These are phyloP conservation scores for Corticium candelabrum DNA, from an alignment of 37 sponge, comb jelly and placozoan species.

Conservation along the genomic window DNA sequence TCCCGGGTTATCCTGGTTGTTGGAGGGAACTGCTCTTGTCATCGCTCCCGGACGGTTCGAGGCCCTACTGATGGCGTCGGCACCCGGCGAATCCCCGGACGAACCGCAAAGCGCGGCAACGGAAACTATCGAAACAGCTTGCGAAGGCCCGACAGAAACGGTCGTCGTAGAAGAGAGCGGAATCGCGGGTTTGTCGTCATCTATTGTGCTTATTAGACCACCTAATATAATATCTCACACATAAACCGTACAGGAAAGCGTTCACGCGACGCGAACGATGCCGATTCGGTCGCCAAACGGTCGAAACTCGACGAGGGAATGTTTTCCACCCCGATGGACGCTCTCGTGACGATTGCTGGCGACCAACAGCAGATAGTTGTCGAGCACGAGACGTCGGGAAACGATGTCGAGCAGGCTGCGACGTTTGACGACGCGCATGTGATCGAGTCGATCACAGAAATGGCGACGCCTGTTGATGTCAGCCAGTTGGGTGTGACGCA, in stretches of 20 bases:
- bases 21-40: not conserved
- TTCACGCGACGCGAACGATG: not conserved
- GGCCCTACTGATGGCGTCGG: no score
- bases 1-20: not conserved
- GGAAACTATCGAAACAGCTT: no score
- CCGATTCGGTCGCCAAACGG: not conserved
- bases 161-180: not conserved
- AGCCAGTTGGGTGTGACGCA: no score
- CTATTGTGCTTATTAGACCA: no score
- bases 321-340: not conserved
- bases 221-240: no score
- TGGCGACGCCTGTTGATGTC: not conserved
- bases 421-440: not conserved
- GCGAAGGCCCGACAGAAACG: constrained; percentile 1
- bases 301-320: not conserved
- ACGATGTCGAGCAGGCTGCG: not conserved
- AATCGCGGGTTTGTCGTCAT: not conserved
- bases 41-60: no score
- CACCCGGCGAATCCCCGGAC: not conserved
- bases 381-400: not conserved
- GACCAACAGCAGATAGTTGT: not conserved
- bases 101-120: not conserved
- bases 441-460: not conserved
- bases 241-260: constrained; percentile 7
- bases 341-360: not conserved